Base-by-base conservation (phyloP, 2,113 vertebrate species). In the Chunga burmeisteri region DNA sequence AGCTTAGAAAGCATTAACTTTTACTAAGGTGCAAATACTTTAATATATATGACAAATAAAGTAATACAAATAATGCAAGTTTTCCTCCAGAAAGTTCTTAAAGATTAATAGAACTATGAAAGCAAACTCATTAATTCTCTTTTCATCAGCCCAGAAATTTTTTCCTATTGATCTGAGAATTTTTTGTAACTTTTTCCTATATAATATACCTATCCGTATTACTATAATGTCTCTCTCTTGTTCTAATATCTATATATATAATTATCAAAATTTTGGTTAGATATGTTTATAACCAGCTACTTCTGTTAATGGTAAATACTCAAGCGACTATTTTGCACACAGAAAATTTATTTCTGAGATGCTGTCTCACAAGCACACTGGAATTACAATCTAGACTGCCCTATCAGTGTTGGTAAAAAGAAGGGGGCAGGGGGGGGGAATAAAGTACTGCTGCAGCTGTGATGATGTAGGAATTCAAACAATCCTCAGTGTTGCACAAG, bases 351-450 rank as follows among this genome's bases (percentile, higher is more conserved):
- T 38, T 90, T 81, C 55, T 58, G 52, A 90, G n/a, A 16, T 62
- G 18, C 25, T 44, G 73, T 49, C 65, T 79, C n/a, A 36, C 42
- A 53, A 16, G n/a, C 46, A 46, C 55, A 47, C 30, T 73, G 53
- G 38, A 91, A 70, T 73, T 52, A 52, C 29, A 86, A 55, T 53
- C 30, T 25, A 5, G 27, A 44, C 27, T 62, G 10, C 84, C 40
- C 34, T 59, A 83, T 2, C 32, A 38, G 17, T 16, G 18, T 17
- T 63, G n/a, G 16, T 22, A 82, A 84, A 38, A 38, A 38, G 38
- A 38, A 38, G 38, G n/a, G n/a, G n/a, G n/a, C n/a, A n/a, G n/a
- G 8, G 0, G 6, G 44, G 44, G 29, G 8, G n/a, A n/a, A n/a
- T 16, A 50, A 73, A 85, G 32, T 8, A 47, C 30, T 56, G 44